Conservation (phyloP, 2,113 vertebrate genomes). For the Aleadryas rufinucha region DNA sequence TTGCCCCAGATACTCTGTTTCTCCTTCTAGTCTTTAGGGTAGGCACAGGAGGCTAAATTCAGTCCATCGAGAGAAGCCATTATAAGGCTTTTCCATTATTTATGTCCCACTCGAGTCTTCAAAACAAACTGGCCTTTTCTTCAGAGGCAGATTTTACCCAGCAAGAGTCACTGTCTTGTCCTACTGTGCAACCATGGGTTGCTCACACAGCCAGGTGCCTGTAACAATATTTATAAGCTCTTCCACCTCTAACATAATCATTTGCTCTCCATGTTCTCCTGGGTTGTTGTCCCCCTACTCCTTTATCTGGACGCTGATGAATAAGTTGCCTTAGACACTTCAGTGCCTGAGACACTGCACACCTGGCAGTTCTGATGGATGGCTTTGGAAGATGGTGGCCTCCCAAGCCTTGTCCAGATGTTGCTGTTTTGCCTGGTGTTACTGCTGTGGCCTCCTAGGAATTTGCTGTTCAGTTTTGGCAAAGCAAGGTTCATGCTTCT, state of each 20-base stretch:
- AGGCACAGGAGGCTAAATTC: background rate
- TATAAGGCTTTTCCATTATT: background rate
- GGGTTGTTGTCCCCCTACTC: background rate
- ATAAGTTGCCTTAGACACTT: background rate
- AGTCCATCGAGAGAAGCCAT: background rate
- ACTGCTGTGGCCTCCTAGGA: background rate
- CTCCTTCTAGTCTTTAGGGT: background rate
- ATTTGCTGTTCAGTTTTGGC: background rate
- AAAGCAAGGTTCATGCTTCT: background rate
- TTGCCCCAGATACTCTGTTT: background rate
- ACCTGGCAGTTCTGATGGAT: background rate
- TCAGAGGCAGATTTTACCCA: background rate
- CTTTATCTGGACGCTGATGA: background rate
- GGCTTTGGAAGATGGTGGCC: background rate
- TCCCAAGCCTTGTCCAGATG: background rate
- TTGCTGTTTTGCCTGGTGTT: background rate
- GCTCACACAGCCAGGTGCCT: background rate
- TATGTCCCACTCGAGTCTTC: background rate
- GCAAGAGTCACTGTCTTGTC: background rate
- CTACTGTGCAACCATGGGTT: background rate
- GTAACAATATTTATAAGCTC: background rate
- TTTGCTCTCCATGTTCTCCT: background rate
- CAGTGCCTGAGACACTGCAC: fast-evolving
- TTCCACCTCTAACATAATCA: background rate
- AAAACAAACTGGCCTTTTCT: background rate